Evolutionary conservation across 2,888 invertebrate genomes (phyloP).

Genomic region (Drosophila atripex): DNA sequence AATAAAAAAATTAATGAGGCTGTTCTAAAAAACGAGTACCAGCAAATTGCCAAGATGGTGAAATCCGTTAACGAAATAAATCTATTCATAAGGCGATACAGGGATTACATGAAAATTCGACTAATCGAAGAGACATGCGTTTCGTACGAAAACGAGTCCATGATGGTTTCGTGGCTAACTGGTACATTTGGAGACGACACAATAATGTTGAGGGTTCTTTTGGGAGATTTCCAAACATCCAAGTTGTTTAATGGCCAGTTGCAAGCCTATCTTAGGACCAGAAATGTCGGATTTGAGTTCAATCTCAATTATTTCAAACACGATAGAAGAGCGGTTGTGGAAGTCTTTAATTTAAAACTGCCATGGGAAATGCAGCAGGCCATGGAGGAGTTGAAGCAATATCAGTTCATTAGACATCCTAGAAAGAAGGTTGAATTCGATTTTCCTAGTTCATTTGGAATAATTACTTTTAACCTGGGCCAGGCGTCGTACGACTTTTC

Average conservation of each 20-base stretch:
- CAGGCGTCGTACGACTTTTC: neutral
- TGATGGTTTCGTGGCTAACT: constrained; percentile 4
- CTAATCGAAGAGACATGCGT: constrained; percentile 4
- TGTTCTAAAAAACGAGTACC: neutral
- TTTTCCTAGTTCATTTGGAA: neutral
- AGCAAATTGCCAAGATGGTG: constrained; percentile 2
- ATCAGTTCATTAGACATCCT: neutral
- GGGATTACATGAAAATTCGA: neutral
- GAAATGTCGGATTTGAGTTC: constrained; percentile 8
- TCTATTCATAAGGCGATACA: neutral
- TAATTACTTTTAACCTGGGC: constrained; percentile 5
- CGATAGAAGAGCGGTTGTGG: neutral
- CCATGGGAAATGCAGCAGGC: constrained; percentile 11
- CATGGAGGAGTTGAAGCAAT: neutral
- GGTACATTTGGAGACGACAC: neutral
- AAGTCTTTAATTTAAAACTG: neutral
- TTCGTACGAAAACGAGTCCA: constrained; percentile 6
- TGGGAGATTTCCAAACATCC: neutral
- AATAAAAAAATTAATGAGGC: neutral
- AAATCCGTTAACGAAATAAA: constrained; percentile 2
- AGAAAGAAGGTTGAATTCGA: neutral
- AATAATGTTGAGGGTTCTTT: fast-evolving
- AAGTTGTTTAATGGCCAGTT: neutral
- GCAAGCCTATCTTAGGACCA: neutral
- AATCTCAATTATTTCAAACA: neutral